phyloP scores from a whole-genome alignment of 2,888 invertebrate species.

The Tetranychus piercei region DNA sequence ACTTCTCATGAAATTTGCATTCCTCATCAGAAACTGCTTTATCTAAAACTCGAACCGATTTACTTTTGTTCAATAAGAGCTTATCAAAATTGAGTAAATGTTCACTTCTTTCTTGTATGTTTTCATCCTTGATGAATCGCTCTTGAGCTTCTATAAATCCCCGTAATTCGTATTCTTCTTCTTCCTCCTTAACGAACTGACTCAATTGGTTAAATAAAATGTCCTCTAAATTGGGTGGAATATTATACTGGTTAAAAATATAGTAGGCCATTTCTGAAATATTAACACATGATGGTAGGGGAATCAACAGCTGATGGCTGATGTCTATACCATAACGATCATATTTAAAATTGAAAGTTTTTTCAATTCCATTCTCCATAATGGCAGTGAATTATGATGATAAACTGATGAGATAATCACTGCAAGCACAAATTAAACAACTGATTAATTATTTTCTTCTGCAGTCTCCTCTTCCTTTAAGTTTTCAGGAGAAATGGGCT shows the following conservation, averaged over 20 bases:
- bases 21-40: conserved; percentile 46
- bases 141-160: background rate
- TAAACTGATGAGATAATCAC: background rate
- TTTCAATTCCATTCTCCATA: background rate
- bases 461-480: background rate
- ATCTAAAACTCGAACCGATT: conserved; percentile 52
- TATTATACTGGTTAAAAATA: conserved; percentile 46
- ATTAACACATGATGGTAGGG: conserved; percentile 34
- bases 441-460: background rate
- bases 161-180: conserved; percentile 14
- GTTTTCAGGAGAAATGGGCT: background rate
- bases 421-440: background rate
- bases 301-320: conserved; percentile 5
- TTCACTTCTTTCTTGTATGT: background rate
- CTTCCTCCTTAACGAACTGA: conserved; percentile 16
- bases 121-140: background rate
- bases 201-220: conserved; percentile 34
- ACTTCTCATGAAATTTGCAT: conserved; percentile 34
- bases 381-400: background rate
- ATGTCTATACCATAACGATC: background rate
- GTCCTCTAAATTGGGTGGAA: conserved; percentile 49
- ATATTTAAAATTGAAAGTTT: conserved; percentile 5
- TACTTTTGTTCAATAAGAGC: conserved; percentile 44
- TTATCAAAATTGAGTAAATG: conserved; percentile 8
- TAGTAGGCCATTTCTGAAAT: conserved; percentile 47